Evolutionary conservation across 1,140 invertebrate genomes (phyloP).

Genomic region (Maconellicoccus hirsutus): DNA sequence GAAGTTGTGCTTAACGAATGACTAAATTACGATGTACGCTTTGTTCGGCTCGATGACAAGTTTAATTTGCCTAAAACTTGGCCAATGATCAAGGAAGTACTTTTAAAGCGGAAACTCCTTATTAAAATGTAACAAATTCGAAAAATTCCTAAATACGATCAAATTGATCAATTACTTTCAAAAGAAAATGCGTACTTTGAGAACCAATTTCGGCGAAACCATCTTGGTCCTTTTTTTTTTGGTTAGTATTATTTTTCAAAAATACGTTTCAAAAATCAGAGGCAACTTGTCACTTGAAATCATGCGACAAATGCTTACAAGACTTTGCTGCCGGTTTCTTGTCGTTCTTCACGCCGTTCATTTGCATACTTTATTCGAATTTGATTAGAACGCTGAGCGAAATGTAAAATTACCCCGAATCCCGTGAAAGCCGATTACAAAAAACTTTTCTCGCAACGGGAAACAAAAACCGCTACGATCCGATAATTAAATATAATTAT

Average conservation of each 20-base stretch:
- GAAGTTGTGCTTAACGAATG: background rate
- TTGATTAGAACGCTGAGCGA: background rate
- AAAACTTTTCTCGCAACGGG: background rate
- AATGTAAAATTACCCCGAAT: background rate
- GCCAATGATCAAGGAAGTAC: no score
- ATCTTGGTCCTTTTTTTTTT: no score
- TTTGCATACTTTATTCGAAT: conserved; percentile 5
- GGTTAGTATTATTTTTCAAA: background rate
- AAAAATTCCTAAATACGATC: no score
- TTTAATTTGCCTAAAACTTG: no score
- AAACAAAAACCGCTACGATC: background rate
- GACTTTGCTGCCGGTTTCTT: background rate
- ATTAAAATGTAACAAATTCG: no score
- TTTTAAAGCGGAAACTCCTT: no score
- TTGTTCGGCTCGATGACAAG: no score
- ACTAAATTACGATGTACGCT: background rate
- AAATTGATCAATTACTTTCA: no score
- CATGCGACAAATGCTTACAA: background rate
- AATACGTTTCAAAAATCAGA: background rate
- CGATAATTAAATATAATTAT: conserved; percentile 10
- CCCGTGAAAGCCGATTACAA: background rate
- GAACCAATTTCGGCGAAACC: no score
- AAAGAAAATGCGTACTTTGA: no score
- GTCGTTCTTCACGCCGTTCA: background rate
- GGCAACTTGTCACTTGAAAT: background rate